phyloP scores from a whole-genome alignment of 2,888 invertebrate species.

The Hirtodrosophila alboralis region DNA sequence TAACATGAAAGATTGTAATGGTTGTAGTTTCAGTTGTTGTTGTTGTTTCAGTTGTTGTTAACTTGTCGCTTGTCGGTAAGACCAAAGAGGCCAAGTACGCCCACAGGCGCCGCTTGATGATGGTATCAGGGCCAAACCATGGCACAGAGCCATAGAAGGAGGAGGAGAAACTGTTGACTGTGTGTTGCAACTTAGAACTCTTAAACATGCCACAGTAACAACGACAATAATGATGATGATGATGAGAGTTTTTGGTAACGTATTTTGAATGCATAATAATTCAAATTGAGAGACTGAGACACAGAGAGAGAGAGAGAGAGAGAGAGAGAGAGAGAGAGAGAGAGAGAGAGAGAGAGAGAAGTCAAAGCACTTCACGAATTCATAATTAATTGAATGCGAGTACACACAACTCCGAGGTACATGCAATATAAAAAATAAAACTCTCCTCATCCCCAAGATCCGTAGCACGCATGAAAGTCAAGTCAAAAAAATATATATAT shows the following conservation, averaged over 20 bases:
- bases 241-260: conserved; percentile 64
- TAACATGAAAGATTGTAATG: conserved; percentile 30
- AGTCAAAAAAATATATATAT: too few relatives aligned
- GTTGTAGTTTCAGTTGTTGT: conserved; percentile 3
- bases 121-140: conserved; percentile 16
- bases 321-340: conserved; percentile 4
- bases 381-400: conserved; percentile 53
- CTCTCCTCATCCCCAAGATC: background rate
- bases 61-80: conserved; percentile 41
- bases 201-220: conserved; percentile 22
- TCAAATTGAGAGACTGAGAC: conserved; percentile 13
- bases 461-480: conserved; percentile 30
- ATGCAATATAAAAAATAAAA: conserved; percentile 23
- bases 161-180: too few relatives aligned
- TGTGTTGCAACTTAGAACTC: conserved; percentile 26
- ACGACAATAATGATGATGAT: conserved; percentile 22
- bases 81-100: conserved; percentile 43
- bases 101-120: conserved; percentile 35
- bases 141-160: conserved; percentile 8
- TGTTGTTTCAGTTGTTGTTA: conserved; percentile 25
- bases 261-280: conserved; percentile 68
- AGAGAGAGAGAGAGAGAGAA: background rate
- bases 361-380: conserved; percentile 44
- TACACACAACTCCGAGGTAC: conserved; percentile 39
- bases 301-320: conserved; percentile 1